phyloP scores from a whole-genome alignment of 2,888 invertebrate species.

The Eupeodes luniger region DNA sequence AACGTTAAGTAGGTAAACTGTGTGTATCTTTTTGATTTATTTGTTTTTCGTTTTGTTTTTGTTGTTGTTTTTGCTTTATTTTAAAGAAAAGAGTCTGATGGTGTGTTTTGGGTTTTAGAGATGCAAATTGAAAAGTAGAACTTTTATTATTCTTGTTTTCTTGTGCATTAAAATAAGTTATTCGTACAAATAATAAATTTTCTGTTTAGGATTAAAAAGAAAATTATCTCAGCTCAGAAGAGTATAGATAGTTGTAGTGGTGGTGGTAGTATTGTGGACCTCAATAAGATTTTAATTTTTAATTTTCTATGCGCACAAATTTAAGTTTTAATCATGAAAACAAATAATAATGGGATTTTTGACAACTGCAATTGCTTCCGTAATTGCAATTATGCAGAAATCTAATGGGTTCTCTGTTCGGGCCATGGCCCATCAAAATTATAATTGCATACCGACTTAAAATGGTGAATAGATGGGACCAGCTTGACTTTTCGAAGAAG shows the following conservation, averaged over 20 bases:
- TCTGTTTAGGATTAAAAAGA: conserved; percentile 6
- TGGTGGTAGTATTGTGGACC: background rate
- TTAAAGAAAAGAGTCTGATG: background rate
- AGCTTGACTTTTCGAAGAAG: no score
- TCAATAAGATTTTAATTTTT: conserved; percentile 15
- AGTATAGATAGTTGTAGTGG: background rate
- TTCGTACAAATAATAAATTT: conserved; percentile 13
- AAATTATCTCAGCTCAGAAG: background rate
- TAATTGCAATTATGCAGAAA: no score
- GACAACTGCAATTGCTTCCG: background rate
- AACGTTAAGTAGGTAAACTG: conserved; percentile 32
- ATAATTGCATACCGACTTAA: no score
- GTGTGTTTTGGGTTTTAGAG: background rate
- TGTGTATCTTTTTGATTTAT: conserved; percentile 39
- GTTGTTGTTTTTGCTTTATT: background rate
- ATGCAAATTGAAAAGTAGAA: conserved; percentile 34
- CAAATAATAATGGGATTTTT: background rate
- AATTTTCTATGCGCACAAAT: conserved; percentile 24
- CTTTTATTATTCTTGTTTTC: conserved; percentile 24
- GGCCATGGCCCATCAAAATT: no score
- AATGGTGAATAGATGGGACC: no score
- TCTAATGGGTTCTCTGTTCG: no score
- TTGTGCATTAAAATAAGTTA: conserved; percentile 32
- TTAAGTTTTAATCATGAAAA: conserved; percentile 7
- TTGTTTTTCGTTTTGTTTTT: background rate